phyloP scores from a whole-genome alignment of 2,888 invertebrate species.

The Merodon equestris region DNA sequence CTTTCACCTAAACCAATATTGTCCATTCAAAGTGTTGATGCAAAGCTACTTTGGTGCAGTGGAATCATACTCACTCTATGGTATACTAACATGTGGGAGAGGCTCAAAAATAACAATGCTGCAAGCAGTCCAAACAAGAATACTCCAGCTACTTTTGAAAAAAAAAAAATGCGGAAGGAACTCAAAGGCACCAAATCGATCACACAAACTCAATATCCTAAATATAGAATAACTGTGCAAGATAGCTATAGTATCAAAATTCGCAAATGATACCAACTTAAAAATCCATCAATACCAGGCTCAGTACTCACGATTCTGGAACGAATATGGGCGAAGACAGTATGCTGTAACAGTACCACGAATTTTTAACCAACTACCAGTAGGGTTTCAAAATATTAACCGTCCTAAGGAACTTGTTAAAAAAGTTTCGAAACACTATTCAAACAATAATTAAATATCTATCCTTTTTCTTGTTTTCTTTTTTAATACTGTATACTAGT shows the following conservation, averaged over 20 bases:
- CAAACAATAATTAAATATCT: no score
- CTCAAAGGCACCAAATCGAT: background rate
- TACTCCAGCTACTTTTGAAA: slow-evolving; percentile 1
- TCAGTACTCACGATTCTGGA: background rate
- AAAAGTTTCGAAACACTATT: no score
- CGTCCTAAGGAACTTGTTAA: background rate
- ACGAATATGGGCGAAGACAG: slow-evolving; percentile 1
- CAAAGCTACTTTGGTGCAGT: background rate
- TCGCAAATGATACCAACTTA: background rate
- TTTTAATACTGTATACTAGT: no score
- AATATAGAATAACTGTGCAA: background rate
- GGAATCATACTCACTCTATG: background rate
- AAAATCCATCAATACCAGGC: background rate
- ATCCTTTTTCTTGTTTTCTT: no score
- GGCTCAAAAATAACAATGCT: background rate
- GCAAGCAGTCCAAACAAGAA: slow-evolving; percentile 1
- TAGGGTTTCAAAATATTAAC: background rate
- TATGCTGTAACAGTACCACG: background rate
- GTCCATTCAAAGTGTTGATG: background rate
- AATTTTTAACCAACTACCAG: background rate
- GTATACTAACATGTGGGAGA: background rate
- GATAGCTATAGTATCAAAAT: background rate
- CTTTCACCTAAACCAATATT: background rate
- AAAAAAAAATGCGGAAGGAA: slow-evolving; percentile 1
- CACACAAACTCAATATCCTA: no score